These are phyloP conservation scores for Aphaenogaster rudis DNA, from an alignment of 1,140 invertebrate species.

Conservation along the genomic window DNA sequence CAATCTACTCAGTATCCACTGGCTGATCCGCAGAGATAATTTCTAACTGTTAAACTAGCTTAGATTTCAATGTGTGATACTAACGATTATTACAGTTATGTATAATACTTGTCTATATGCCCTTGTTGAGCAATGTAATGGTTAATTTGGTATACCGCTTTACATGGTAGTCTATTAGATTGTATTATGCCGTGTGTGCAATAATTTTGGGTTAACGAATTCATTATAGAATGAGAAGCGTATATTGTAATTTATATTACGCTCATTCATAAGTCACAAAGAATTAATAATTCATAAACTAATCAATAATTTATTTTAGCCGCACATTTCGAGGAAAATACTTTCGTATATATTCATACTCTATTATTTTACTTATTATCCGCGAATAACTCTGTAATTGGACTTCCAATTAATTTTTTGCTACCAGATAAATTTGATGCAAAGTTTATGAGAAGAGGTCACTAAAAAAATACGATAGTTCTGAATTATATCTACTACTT, in stretches of 20 bases:
- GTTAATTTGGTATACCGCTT: slow-evolving; percentile 25
- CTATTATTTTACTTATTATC: not conserved
- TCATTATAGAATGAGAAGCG: slow-evolving; percentile 12
- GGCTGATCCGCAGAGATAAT: slow-evolving; percentile 26
- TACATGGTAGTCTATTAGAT: slow-evolving; percentile 11
- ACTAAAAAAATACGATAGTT: not conserved
- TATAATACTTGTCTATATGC: not conserved
- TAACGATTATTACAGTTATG: slow-evolving; percentile 15
- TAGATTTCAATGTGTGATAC: slow-evolving; percentile 20
- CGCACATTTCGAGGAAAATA: slow-evolving; percentile 3
- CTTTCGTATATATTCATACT: not conserved
- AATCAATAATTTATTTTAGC: slow-evolving; percentile 20
- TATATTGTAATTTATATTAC: slow-evolving; percentile 18
- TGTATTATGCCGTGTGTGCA: not conserved
- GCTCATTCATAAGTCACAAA: slow-evolving; percentile 16
- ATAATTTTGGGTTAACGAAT: slow-evolving; percentile 26
- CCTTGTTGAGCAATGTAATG: not conserved
- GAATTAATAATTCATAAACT: slow-evolving; percentile 33
- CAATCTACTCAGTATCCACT: slow-evolving; percentile 11
- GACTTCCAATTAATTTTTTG: slow-evolving; percentile 26
- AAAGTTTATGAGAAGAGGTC: not conserved
- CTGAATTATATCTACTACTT: not conserved
- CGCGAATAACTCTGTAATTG: not conserved
- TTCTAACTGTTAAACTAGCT: slow-evolving; percentile 22
- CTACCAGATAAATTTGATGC: not conserved